Evolutionary conservation across 2,113 vertebrate species (phyloP).

Genomic region (Cnemophilus loriae): DNA sequence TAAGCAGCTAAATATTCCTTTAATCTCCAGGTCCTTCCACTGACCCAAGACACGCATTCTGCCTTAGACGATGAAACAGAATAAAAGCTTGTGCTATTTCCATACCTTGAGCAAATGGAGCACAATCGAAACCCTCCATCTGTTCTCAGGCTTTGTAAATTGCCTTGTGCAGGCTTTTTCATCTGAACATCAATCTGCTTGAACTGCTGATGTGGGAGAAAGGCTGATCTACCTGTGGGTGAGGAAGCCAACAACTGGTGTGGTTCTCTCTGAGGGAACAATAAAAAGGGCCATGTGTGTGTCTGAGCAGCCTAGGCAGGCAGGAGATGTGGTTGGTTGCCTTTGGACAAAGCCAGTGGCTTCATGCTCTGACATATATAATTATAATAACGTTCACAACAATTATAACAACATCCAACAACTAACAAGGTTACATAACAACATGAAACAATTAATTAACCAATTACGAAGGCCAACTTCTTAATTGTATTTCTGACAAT

Average conservation of each 20-base stretch:
- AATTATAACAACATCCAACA: too few species aligned
- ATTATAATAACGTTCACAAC: too few species aligned
- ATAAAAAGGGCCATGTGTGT: not conserved
- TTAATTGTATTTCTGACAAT: too few species aligned
- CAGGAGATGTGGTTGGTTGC: not conserved
- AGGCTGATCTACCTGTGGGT: not conserved
- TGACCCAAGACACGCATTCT: not conserved
- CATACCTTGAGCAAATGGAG: not conserved
- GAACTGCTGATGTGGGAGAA: not conserved
- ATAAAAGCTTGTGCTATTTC: not conserved
- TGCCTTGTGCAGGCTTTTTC: not conserved
- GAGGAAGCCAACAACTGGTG: not conserved
- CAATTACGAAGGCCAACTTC: too few species aligned
- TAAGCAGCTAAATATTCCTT: not conserved
- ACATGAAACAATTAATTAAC: too few species aligned
- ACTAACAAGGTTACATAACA: too few species aligned
- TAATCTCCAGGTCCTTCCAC: not conserved
- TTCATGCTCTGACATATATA: not conserved
- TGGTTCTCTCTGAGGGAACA: not conserved
- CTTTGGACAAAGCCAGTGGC: not conserved
- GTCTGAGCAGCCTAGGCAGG: not conserved
- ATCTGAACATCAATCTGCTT: not conserved
- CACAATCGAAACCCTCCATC: fast-evolving
- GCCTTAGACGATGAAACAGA: not conserved
- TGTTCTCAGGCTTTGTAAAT: not conserved